Conservation (phyloP, 2,888 invertebrate species). For the Syrista parreyssii region DNA sequence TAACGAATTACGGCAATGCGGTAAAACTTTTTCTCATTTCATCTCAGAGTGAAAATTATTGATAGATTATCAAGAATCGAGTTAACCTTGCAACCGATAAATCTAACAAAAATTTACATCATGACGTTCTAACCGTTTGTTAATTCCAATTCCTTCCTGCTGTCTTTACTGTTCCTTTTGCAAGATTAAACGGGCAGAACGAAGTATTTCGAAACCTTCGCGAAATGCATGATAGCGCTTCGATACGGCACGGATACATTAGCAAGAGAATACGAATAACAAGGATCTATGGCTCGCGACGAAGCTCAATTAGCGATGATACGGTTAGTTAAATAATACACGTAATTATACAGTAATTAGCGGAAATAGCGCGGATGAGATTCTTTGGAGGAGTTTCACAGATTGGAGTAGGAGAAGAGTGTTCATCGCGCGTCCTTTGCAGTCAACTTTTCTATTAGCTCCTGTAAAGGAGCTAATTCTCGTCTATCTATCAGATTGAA, state of each 20-base stretch:
- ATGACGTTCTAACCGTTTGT: no score
- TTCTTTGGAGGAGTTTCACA: conserved; percentile 62
- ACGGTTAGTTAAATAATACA: conserved; percentile 51
- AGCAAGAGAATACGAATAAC: background rate
- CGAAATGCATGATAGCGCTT: background rate
- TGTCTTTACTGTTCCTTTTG: no score
- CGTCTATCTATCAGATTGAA: conserved; percentile 96
- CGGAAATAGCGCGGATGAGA: conserved; percentile 51
- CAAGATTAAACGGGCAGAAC: no score
- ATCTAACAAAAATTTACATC: no score
- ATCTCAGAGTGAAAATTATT: no score
- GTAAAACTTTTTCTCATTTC: conserved; percentile 5
- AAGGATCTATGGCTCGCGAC: conserved; percentile 26
- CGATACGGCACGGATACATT: background rate
- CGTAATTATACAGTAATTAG: conserved; percentile 41
- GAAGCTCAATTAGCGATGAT: conserved; percentile 35
- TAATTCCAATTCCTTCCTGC: no score
- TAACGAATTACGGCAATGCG: conserved; percentile 27
- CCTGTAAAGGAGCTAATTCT: conserved; percentile 96
- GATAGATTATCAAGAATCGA: no score
- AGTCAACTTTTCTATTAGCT: conserved; percentile 95
- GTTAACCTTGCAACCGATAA: no score
- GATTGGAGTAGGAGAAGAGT: conserved; percentile 33
- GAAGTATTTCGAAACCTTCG: background rate
- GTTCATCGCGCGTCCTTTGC: conserved; percentile 88